Base-by-base conservation (phyloP, 2,888 invertebrate species). In the Iphiclides podalirius region DNA sequence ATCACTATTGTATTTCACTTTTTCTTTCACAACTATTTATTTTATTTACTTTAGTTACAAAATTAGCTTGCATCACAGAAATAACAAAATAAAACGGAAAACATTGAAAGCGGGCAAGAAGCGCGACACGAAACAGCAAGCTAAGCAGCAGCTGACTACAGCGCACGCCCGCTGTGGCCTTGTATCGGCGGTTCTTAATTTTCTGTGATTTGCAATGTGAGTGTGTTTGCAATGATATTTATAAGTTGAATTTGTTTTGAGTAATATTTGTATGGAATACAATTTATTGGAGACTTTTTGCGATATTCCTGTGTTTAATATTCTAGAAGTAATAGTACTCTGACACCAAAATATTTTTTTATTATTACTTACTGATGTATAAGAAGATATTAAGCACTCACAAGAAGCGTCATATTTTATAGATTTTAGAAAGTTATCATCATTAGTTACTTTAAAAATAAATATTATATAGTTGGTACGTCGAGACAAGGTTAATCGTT, bases 71-170 rank as follows among this genome's bases (percentile, higher is more conserved):
- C 82, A 81, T 86, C 81, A 89, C 89, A 88, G 79, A 87, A 89
- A 86, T 81, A 89, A 89, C 87, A 79, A 83, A 89, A 87, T 86
- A 87, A 85, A 89, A 89, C 88, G 73, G 83, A 89, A 89, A 89
- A 89, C 89, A 89, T 88, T 82, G 77, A 89, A 89, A 89, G 89
- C 89, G 83, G 85, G 89, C 88, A 88, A 88, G 83, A 89, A 89
- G 89, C 89, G 89, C 89, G 88, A 89, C 88, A 89, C 91, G 91
- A 89, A 91, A 90, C 91, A 89, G 91, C 90, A 91, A 91, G 91
- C 89, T 87, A 91, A 91, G 91, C 91, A 91, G 91, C 92, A 91
- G 91, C 91, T 91, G 92, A 92, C 91, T 91, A 77, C 72, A 69
- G 66, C 63, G 72, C 66, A 70, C 65, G 81, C 66, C 61, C 70